Percentiles rank a stretch among this genome's conserved stretches.
phyloP scores from a whole-genome alignment of 2,888 invertebrate genomes.

The Tineola bisselliella region DNA sequence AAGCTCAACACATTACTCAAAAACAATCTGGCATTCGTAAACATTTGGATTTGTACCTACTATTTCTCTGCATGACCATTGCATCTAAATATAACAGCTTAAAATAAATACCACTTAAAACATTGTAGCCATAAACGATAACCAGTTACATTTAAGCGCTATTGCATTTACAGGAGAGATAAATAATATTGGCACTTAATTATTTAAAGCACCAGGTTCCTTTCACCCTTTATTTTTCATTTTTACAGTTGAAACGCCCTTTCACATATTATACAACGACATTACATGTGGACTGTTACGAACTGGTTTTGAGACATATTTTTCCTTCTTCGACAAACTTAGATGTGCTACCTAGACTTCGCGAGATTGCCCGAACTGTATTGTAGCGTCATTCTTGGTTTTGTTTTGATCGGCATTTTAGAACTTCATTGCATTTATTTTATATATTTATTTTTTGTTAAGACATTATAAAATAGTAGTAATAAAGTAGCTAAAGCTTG shows the following conservation, averaged over 20 bases:
- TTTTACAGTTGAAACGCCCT: conserved; percentile 4
- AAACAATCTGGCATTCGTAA: background rate
- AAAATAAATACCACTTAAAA: background rate
- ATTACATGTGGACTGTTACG: conserved; percentile 1
- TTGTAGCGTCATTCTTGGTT: background rate
- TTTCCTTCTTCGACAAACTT: background rate
- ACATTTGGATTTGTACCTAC: background rate
- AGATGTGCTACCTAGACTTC: background rate
- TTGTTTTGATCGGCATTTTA: background rate
- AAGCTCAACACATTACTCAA: background rate
- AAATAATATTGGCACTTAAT: background rate
- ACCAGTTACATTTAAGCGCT: background rate
- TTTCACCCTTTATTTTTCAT: conserved; percentile 5
- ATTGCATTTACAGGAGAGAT: background rate
- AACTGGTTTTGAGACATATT: conserved; percentile 1
- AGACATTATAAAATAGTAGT: no score
- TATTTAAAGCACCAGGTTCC: background rate
- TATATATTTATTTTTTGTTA: no score
- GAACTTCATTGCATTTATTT: background rate
- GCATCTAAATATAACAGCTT: background rate
- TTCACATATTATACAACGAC: conserved; percentile 7
- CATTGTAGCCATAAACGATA: background rate
- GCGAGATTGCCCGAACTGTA: conserved; percentile 3
- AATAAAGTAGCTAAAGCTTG: no score
- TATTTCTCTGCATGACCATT: background rate